phyloP scores from a whole-genome alignment of 2,888 invertebrate genomes.

The Heteromyza rotundicornis region DNA sequence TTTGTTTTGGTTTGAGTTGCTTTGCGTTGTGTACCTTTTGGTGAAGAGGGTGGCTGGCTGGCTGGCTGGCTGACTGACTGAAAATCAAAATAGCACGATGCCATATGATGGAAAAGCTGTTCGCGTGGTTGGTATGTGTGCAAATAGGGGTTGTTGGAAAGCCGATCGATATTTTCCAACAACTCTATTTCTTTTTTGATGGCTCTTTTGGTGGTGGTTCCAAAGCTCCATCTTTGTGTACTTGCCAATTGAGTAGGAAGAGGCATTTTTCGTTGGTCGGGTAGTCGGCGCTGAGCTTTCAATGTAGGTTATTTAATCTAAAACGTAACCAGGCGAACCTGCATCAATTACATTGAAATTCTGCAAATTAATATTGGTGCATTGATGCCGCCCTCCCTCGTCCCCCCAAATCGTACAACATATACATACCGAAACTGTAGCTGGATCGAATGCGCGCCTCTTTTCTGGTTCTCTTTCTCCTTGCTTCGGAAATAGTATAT shows the following conservation, averaged over 20 bases:
- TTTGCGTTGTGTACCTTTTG: background rate
- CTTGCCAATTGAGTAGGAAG: background rate
- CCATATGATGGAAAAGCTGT: background rate
- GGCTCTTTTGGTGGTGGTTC: background rate
- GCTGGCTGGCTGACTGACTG: too few species aligned
- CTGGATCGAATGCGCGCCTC: too few species aligned
- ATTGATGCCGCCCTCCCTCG: too few species aligned
- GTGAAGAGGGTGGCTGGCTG: background rate
- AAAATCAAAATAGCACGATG: background rate
- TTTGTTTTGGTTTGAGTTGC: background rate
- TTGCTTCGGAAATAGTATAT: too few species aligned
- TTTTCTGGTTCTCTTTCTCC: too few species aligned
- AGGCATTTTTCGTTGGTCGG: background rate
- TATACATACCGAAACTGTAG: too few species aligned
- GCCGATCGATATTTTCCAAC: slow-evolving; percentile 25
- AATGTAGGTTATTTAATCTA: slow-evolving; percentile 2
- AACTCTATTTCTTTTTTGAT: background rate
- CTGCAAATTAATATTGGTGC: too few species aligned
- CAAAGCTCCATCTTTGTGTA: too few species aligned
- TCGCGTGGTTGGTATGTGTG: background rate
- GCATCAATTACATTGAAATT: background rate
- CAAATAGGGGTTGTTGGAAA: slow-evolving; percentile 17
- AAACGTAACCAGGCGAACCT: background rate
- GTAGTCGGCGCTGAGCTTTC: background rate
- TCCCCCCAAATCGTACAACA: too few species aligned